Evolutionary conservation across 1,140 invertebrate species (phyloP), one percentile per base, ranked within the genome.

Genomic region (Drosophila triauraria): DNA sequence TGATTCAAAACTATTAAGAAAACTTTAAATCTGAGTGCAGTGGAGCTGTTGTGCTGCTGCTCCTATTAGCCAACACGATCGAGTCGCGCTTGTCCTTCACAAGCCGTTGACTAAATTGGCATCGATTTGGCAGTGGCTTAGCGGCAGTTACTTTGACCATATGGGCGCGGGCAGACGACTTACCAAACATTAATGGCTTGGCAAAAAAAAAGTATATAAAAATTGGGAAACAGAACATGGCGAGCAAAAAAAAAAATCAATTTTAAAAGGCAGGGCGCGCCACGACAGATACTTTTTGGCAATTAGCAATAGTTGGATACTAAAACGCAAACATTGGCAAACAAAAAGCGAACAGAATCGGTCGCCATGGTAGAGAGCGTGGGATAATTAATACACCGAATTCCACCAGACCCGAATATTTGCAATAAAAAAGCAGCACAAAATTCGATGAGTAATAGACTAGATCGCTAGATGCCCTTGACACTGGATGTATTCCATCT

Each of bases 21-120:
- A 13, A 30, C 0, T n/a, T 30, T 23, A 20, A 23, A 35, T 61
- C 23, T 8, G n/a, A 62, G 57, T 65, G 30, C 61, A 32, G 1
- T 62, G 27, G 2, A 20, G 57, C 57, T 65, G 62, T 56, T 60
- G 40, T 65, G 58, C 47, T 61, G 77, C 63, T 85, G 82, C 82
- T 81, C 75, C 81, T 80, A 80, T 80, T 83, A 82, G 57, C 71
- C 63, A 56, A 65, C 77, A 69, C 70, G 78, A 75, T 75, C 71
- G 61, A 47, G 53, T 30, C 58, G 56, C 57, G 60, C 50, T 81
- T 88, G 84, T 88, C 84, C 84, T 88, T 86, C 79, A 87, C 71
- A 67, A 87, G 58, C 75, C 70, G 76, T 72, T 84, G 81, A 88
- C 84, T 90, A 90, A 88, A 84, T 88, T 88, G 85, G 84, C 87